These are phyloP conservation scores for Climacteris rufus DNA, from an alignment of 2,113 vertebrate genomes.

Conservation along the genomic window DNA sequence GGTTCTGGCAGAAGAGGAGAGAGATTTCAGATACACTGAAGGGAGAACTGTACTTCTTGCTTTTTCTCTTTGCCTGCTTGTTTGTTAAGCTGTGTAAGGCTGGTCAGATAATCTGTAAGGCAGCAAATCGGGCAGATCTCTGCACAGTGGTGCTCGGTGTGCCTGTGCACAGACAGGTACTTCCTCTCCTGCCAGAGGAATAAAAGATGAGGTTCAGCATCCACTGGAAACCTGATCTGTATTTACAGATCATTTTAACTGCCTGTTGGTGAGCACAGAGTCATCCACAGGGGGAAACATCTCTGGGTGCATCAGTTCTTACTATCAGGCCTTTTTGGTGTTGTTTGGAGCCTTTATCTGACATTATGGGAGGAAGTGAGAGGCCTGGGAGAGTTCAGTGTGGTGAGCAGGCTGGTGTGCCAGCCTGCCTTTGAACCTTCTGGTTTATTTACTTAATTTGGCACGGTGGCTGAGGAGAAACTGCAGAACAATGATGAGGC, in stretches of 20 bases:
- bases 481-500: background rate
- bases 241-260: conserved; percentile 10
- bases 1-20: background rate
- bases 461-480: background rate
- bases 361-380: background rate
- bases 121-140: background rate
- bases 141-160: background rate
- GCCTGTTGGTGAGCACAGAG: background rate
- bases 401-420: background rate
- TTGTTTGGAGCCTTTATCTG: background rate
- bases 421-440: background rate
- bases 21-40: background rate
- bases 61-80: background rate
- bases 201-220: conserved; percentile 38
- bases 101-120: background rate
- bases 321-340: background rate
- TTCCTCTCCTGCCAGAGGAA: background rate
- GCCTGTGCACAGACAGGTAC: background rate
- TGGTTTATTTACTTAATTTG: conserved; percentile 29
- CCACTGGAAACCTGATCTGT: conserved; percentile 24
- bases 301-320: background rate
- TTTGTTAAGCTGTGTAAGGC: background rate
- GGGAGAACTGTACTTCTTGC: background rate
- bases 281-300: background rate
- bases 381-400: background rate